These are phyloP conservation scores for Leptoteleia sp. DNA, from an alignment of 1,140 invertebrate species.

Conservation along the genomic window DNA sequence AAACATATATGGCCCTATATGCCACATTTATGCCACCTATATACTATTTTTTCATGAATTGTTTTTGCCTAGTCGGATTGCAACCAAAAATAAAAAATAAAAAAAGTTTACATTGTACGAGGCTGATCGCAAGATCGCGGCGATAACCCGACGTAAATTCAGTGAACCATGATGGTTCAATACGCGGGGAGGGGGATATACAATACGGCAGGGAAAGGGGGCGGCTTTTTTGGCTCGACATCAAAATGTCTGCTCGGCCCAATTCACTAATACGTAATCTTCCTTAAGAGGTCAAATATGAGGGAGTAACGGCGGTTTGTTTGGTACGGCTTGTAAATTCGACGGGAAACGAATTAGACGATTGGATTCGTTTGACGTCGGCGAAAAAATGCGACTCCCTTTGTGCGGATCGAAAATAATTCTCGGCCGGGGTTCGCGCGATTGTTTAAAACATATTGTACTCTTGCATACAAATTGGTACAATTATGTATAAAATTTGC, in stretches of 20 bases:
- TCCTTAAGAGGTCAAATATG: conserved; percentile 27
- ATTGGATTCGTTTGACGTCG: conserved; percentile 18
- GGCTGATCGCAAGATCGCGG: conserved; percentile 18
- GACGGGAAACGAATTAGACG: neutral
- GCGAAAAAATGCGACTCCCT: neutral
- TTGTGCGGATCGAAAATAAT: no score
- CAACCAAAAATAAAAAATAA: no score
- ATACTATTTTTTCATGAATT: no score
- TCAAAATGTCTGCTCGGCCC: conserved; percentile 40
- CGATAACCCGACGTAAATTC: conserved; percentile 28
- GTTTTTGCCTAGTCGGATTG: no score
- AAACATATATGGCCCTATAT: no score
- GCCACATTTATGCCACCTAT: no score
- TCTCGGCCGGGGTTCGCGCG: no score
- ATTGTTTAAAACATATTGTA: no score
- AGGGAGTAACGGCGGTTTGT: conserved; percentile 8
- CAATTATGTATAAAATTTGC: no score
- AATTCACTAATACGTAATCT: conserved; percentile 39
- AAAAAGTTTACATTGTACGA: no score
- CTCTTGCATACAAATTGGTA: no score
- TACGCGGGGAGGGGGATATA: conserved; percentile 9
- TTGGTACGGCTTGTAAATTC: neutral
- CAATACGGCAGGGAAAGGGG: neutral
- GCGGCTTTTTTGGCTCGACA: conserved; percentile 31
- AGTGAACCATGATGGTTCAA: conserved; percentile 23